Percentiles rank a stretch among this genome's conserved stretches.
Evolutionary conservation across 2,113 vertebrate genomes (phyloP).

Genomic region (Ptyas mucosa): DNA sequence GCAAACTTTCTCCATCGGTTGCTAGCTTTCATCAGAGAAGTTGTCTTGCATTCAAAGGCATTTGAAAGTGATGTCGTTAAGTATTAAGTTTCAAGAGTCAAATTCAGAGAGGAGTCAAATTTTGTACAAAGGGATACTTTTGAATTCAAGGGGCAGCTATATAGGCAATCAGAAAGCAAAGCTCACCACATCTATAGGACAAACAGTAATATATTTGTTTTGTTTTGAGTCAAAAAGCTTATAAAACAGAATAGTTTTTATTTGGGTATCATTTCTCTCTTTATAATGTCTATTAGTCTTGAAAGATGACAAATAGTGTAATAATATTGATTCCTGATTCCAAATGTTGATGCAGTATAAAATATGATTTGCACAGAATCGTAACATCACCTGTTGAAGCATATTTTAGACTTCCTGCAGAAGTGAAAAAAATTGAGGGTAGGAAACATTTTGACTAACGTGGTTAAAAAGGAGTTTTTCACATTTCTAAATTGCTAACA

Average conservation of each 20-base stretch:
- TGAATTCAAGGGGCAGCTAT: fast-evolving
- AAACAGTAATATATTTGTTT: background rate
- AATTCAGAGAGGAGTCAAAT: background rate
- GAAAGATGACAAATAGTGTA: background rate
- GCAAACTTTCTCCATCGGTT: constrained; percentile 3
- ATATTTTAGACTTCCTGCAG: background rate
- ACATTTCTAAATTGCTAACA: background rate
- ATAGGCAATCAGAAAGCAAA: background rate
- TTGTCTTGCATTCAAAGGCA: constrained; percentile 6
- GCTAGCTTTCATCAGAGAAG: background rate
- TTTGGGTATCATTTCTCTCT: background rate
- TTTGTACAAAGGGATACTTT: background rate
- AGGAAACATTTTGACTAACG: background rate
- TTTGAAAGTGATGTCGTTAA: background rate
- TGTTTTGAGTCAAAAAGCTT: background rate
- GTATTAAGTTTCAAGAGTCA: background rate
- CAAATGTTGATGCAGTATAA: background rate
- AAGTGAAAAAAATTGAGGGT: background rate
- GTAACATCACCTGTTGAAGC: background rate
- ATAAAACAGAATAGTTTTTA: background rate
- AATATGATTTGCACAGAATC: background rate
- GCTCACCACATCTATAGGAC: background rate
- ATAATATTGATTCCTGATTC: background rate
- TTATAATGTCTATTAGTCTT: background rate
- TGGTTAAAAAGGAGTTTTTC: background rate